Evolutionary conservation across 1,140 invertebrate genomes (phyloP).

Genomic region (Campoletis sonorensis): DNA sequence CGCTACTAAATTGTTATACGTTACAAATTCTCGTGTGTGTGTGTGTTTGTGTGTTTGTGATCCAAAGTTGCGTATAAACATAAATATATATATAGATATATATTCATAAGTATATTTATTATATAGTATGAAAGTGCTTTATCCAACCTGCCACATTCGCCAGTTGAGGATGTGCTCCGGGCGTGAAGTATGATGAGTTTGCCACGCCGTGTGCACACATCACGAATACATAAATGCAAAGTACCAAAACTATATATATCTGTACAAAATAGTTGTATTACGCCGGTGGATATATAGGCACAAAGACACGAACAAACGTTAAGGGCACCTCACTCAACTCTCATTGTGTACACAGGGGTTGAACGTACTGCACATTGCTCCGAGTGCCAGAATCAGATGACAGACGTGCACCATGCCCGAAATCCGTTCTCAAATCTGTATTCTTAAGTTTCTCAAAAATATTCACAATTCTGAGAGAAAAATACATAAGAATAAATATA

Average conservation of each 20-base stretch:
- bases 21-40: conserved; percentile 41
- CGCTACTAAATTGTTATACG: conserved; percentile 49
- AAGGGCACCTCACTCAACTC: conserved; percentile 29
- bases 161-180: conserved; percentile 50
- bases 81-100: neutral
- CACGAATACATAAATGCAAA: conserved; percentile 49
- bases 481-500: neutral
- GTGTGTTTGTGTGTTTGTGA: too few relatives aligned
- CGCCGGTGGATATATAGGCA: neutral
- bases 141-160: conserved; percentile 55
- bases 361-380: conserved; percentile 21
- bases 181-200: conserved; percentile 57
- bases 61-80: neutral
- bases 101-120: neutral
- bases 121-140: conserved; percentile 40
- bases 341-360: conserved; percentile 22
- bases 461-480: neutral
- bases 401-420: neutral
- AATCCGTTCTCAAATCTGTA: neutral
- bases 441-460: neutral
- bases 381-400: conserved; percentile 11
- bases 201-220: conserved; percentile 51
- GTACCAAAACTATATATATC: conserved; percentile 12
- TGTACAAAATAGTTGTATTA: conserved; percentile 36
- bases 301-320: conserved; percentile 3